Percentiles rank a stretch among this genome's conserved stretches.
These are phyloP conservation scores for Dryobates pubescens DNA, from an alignment of 2,797 vertebrate species.

Conservation along the genomic window DNA sequence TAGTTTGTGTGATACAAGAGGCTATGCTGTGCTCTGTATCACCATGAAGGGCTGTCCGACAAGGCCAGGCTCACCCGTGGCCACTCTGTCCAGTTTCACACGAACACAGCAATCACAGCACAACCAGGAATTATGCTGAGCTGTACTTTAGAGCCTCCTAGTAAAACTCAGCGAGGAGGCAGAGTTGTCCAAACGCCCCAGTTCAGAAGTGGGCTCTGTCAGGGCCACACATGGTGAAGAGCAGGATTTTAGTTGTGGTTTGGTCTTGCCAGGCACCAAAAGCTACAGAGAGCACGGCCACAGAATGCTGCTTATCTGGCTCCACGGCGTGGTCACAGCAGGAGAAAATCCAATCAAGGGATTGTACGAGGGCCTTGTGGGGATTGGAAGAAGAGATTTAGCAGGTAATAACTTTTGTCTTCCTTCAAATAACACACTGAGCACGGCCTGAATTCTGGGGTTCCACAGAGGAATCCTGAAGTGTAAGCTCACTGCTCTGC, in stretches of 20 bases:
- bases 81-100: not conserved
- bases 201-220: not conserved
- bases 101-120: not conserved
- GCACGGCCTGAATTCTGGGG: not conserved
- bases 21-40: not conserved
- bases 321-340: slow-evolving; percentile 81
- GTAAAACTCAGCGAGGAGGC: not conserved
- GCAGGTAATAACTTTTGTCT: slow-evolving; percentile 80
- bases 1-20: too few species aligned
- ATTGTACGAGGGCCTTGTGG: slow-evolving; percentile 88
- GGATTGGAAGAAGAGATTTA: slow-evolving; percentile 85
- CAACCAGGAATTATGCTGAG: not conserved
- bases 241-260: not conserved
- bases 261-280: slow-evolving; percentile 80
- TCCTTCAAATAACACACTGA: not conserved
- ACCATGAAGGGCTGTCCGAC: not conserved
- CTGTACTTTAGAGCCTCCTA: not conserved
- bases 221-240: rapidly evolving
- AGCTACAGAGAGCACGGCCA: slow-evolving; percentile 92
- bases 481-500: not conserved
- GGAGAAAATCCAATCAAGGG: slow-evolving; percentile 90
- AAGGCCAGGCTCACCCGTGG: not conserved
- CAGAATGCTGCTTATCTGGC: slow-evolving; percentile 92
- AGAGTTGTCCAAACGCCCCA: not conserved
- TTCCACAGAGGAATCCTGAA: not conserved